Conservation (phyloP, 2,888 invertebrate genomes). For the Leptarthrus brevirostris region DNA sequence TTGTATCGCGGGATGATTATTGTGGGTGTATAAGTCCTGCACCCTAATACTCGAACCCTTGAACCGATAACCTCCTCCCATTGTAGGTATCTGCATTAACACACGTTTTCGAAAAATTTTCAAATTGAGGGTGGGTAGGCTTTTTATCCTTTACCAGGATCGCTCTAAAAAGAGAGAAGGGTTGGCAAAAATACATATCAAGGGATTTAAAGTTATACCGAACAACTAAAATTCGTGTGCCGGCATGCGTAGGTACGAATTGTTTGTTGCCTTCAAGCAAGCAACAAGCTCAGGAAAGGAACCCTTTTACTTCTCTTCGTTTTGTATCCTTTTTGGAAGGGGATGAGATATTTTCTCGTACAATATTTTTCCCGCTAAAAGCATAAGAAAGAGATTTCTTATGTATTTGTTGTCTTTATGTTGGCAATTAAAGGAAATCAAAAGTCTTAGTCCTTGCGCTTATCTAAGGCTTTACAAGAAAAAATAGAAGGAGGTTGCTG, state of each 20-base stretch:
- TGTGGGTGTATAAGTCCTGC: not conserved
- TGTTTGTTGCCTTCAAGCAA: conserved; percentile 1
- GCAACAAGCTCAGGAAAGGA: not conserved
- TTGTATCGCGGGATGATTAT: not conserved
- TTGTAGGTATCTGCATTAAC: too few relatives aligned
- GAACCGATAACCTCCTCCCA: not conserved
- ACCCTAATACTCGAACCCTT: too few relatives aligned
- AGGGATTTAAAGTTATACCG: not conserved
- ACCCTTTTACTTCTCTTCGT: not conserved
- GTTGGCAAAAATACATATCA: conserved; percentile 3
- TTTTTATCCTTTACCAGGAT: not conserved
- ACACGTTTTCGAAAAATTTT: not conserved
- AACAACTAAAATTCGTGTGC: not conserved
- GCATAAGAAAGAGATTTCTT: not conserved
- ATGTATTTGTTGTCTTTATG: not conserved
- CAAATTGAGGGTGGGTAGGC: not conserved
- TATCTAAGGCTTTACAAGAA: not conserved
- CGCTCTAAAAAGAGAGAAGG: not conserved
- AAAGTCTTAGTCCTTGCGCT: not conserved
- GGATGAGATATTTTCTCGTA: not conserved
- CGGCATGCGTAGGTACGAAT: not conserved
- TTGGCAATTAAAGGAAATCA: conserved; percentile 17
- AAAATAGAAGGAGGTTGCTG: not conserved
- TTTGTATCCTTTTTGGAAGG: not conserved
- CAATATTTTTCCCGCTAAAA: too few relatives aligned